Conservation (phyloP, 2,888 invertebrate species). For the Clitarchus hookeri region DNA sequence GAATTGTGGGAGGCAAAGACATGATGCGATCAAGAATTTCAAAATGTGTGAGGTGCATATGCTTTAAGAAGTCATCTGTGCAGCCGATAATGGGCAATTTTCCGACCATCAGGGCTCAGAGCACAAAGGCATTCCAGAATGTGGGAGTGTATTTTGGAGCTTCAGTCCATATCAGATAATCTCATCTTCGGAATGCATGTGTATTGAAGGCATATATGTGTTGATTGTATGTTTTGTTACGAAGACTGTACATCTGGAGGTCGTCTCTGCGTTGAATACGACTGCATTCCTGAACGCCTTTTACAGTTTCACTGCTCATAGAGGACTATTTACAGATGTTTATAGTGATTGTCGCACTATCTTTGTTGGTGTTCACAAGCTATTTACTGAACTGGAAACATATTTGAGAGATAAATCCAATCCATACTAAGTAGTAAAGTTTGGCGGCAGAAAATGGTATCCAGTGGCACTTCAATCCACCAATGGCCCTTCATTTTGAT, state of each 20-base stretch:
- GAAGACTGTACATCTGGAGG: not conserved
- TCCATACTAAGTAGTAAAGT: too few species aligned
- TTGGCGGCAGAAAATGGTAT: not conserved
- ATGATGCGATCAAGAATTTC: too few species aligned
- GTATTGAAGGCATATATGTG: not conserved
- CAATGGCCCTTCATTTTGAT: not conserved
- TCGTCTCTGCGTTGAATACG: not conserved
- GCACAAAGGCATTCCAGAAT: too few species aligned
- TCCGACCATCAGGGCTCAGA: too few species aligned
- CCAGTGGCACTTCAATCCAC: not conserved
- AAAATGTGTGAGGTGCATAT: too few species aligned
- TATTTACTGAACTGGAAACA: not conserved
- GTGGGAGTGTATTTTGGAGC: too few species aligned
- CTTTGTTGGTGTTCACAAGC: not conserved
- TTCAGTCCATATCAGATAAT: not conserved
- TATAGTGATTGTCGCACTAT: not conserved
- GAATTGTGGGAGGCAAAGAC: too few species aligned
- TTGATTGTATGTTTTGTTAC: not conserved
- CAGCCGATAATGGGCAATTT: too few species aligned
- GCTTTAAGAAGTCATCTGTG: too few species aligned
- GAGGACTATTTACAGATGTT: not conserved
- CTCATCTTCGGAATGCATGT: not conserved
- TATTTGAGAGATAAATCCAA: too few species aligned
- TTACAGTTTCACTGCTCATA: not conserved
- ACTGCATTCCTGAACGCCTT: not conserved